Percentiles rank a stretch among this genome's conserved stretches.
Evolutionary conservation across 2,113 vertebrate species (phyloP).

Genomic region (Macquaria ambigua): DNA sequence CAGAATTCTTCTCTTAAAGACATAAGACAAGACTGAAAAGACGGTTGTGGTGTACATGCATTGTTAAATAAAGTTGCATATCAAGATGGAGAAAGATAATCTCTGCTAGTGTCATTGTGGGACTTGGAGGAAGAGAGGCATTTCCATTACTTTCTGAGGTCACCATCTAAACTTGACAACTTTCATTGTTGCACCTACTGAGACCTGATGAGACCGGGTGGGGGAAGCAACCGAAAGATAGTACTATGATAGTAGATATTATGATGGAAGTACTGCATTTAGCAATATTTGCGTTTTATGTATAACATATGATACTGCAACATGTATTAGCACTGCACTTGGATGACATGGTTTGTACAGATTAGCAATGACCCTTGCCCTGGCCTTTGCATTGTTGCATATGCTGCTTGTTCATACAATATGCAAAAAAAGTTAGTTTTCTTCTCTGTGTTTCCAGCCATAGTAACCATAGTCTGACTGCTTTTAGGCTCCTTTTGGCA

Average conservation of each 20-base stretch:
- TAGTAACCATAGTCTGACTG: constrained; percentile 64
- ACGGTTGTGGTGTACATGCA: not conserved
- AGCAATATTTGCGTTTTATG: not conserved
- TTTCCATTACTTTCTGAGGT: not conserved
- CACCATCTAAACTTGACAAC: too few relatives aligned
- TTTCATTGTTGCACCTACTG: not conserved
- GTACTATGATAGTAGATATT: not conserved
- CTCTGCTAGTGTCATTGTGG: not conserved
- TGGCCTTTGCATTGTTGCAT: not conserved
- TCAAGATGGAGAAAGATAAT: not conserved
- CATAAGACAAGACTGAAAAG: not conserved
- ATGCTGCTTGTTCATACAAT: not conserved
- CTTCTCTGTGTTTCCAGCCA: not conserved
- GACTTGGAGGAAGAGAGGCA: not conserved
- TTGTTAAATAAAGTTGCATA: not conserved
- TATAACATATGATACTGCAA: not conserved
- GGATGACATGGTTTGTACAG: not conserved
- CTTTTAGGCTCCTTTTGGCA: constrained; percentile 32
- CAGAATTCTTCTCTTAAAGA: not conserved
- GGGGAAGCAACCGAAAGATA: not conserved
- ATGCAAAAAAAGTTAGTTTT: not conserved
- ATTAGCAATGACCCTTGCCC: not conserved
- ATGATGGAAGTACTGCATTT: not conserved
- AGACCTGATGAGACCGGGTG: not conserved
- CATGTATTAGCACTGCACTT: not conserved